Base-by-base conservation (phyloP, 2,888 invertebrate genomes). In the Serrognathus titanus region DNA sequence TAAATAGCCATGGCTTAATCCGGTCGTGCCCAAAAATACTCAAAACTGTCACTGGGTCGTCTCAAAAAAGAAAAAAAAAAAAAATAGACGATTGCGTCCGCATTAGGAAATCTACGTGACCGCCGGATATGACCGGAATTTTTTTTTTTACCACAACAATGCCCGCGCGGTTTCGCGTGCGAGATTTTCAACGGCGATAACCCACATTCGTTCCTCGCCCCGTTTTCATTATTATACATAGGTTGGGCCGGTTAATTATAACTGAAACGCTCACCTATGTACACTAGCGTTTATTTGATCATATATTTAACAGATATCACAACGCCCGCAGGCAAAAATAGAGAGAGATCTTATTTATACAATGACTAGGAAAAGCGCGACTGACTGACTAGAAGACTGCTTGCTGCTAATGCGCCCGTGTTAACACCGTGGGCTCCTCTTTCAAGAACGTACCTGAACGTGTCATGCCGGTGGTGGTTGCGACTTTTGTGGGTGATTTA, bases 381-480 rank as follows among this genome's bases (percentile, higher is more conserved):
- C 47, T 13, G 31, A 35, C 54, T 48, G 48, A 54, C 55, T 50
- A 55, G 50, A 55, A 40, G 51, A 40, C 54, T 31, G 24, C 24
- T 31, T 31, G 24, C 24, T 31, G 24, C 24, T 52, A 58, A 38
- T 58, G 58, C 24, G 53, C 53, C 41, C 47, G 45, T 12, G 54
- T 54, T 59, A 85, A 73, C 69, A 85, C 79, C 13, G 86, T 87
- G 1, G 89, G 88, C 73, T 89, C 88, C 63, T 89, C 89, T 73
- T 89, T 89, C 12, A 88, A 76, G 70, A 89, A 89, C 0, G 90
- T 90, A 12, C 86, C 87, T 0, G 89, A 90, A 45, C 89, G 81
- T 60, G 81, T 80, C 79, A 84, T 80, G 8, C 60, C 55, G 16
- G 63, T 61, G 16, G 66, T 66, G 46, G 49, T 47, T 20, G 45